Conservation (phyloP, 2,888 invertebrate genomes). For the Callosobruchus maculatus region DNA sequence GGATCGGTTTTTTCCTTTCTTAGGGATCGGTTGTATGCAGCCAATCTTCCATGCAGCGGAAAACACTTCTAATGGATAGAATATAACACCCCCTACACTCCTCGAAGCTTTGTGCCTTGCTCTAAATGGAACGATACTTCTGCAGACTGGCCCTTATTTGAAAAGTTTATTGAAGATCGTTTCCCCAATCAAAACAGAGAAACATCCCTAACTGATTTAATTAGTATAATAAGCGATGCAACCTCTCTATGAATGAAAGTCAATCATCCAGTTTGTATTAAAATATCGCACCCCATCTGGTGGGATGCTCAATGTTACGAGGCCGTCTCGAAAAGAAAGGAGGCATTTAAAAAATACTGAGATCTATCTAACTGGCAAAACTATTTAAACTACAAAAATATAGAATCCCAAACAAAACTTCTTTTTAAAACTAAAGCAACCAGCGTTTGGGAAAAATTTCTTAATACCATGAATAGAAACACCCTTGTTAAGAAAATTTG, state of each 20-base stretch:
- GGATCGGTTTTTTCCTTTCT: no score
- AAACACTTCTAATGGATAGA: conserved; percentile 6
- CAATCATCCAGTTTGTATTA: not conserved
- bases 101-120: not conserved
- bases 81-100: not conserved
- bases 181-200: not conserved
- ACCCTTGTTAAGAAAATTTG: no score
- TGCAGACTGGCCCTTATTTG: conserved; percentile 4
- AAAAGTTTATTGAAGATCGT: not conserved
- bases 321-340: not conserved
- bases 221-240: not conserved
- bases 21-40: no score
- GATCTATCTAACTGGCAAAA: not conserved
- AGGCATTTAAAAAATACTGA: not conserved
- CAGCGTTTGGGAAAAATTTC: no score
- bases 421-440: no score
- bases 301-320: not conserved
- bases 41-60: no score
- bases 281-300: not conserved
- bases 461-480: not conserved
- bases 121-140: conserved; percentile 6
- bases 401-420: not conserved
- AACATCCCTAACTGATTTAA: not conserved
- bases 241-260: not conserved
- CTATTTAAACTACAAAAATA: no score